Conservation (phyloP, 1,140 invertebrate genomes). For the Sitodiplosis mosellana region DNA sequence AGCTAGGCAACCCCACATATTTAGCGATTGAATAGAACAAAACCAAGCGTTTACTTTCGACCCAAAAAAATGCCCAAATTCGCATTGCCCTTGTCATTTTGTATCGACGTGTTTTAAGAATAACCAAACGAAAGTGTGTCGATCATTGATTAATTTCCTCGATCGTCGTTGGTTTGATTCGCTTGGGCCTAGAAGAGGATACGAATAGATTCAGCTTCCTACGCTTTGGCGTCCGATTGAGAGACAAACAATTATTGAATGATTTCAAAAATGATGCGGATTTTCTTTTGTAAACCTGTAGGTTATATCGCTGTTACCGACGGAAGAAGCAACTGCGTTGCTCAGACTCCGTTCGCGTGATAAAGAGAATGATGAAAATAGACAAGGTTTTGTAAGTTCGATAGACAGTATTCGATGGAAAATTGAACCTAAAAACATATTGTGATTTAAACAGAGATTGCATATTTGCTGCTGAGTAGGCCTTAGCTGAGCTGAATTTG, state of each 20-base stretch:
- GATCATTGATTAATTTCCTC: slow-evolving; percentile 2
- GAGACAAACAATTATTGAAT: no score
- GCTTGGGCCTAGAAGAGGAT: slow-evolving; percentile 1
- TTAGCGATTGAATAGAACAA: no score
- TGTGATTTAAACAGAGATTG: no score
- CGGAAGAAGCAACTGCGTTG: background rate
- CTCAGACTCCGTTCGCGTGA: background rate
- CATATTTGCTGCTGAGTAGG: no score
- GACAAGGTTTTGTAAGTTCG: background rate
- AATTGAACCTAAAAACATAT: background rate
- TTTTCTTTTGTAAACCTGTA: background rate
- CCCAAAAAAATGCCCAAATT: no score
- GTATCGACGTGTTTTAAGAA: no score
- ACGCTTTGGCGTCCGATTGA: no score
- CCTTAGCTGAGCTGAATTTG: no score
- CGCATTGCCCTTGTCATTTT: no score
- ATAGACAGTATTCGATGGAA: background rate
- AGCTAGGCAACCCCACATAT: background rate
- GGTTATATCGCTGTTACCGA: background rate
- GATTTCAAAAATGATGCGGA: no score
- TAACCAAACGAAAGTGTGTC: no score
- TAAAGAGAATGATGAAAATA: background rate
- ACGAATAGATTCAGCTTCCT: background rate
- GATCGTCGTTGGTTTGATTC: slow-evolving; percentile 2
- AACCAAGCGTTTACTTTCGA: no score